These are phyloP conservation scores for Holotrichia oblita DNA, from an alignment of 1,140 invertebrate genomes.

Conservation along the genomic window DNA sequence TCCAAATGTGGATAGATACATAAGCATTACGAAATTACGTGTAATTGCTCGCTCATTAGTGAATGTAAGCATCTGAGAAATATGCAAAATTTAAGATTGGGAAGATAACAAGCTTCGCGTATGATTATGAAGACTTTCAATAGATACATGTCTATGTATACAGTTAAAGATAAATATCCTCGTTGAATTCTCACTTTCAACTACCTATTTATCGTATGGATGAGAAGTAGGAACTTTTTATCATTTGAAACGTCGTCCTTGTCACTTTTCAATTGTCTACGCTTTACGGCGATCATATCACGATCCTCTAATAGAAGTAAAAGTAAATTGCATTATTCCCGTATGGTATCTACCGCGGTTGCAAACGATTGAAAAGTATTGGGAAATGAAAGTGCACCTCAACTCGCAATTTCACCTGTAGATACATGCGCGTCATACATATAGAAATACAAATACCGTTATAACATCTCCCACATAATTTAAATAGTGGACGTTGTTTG, in stretches of 20 bases:
- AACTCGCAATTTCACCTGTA: constrained; percentile 18
- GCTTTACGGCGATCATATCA: background rate
- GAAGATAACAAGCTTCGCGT: too few relatives aligned
- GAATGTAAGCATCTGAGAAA: too few relatives aligned
- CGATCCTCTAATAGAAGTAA: background rate
- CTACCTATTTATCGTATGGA: background rate
- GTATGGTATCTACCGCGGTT: constrained; percentile 3
- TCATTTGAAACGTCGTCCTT: background rate
- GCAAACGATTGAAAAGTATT: background rate
- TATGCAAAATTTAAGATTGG: too few relatives aligned
- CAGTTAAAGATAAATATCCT: background rate
- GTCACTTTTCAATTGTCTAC: background rate
- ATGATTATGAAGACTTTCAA: too few relatives aligned
- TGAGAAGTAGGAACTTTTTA: background rate
- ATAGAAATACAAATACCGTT: background rate
- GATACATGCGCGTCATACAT: constrained; percentile 3
- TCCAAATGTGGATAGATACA: too few relatives aligned
- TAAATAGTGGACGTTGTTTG: background rate
- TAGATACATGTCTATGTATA: too few relatives aligned
- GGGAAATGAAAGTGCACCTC: constrained; percentile 26
- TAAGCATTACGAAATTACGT: too few relatives aligned
- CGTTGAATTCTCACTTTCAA: background rate
- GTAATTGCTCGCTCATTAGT: too few relatives aligned
- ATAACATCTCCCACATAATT: constrained; percentile 29
- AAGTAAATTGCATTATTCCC: constrained; percentile 16